phyloP scores from a whole-genome alignment of 2,888 invertebrate genomes.

The Brachycybe producta region DNA sequence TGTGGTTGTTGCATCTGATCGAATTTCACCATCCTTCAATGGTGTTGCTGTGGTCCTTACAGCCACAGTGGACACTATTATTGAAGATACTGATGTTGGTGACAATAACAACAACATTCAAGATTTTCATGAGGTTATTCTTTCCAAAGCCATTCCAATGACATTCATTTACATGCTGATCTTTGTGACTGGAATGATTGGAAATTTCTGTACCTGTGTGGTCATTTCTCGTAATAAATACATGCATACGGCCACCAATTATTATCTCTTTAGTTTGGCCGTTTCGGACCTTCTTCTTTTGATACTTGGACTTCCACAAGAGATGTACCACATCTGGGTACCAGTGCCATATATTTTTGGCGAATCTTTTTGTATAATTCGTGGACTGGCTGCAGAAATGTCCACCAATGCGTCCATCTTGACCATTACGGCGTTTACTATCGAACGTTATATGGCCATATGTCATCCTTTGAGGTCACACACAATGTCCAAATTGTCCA shows the following conservation, averaged over 20 bases:
- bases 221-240: slow-evolving; percentile 61
- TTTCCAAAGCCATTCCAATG: slow-evolving; percentile 32
- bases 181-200: slow-evolving; percentile 59
- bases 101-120: no score
- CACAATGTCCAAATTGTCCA: slow-evolving; percentile 66
- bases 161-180: slow-evolving; percentile 56
- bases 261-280: slow-evolving; percentile 65
- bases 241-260: slow-evolving; percentile 76
- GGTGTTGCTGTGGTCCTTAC: no score
- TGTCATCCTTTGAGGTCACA: slow-evolving; percentile 73
- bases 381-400: slow-evolving; percentile 69
- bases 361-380: slow-evolving; percentile 58
- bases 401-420: slow-evolving; percentile 48
- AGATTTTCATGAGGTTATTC: background rate
- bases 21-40: no score
- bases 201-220: slow-evolving; percentile 63
- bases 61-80: no score
- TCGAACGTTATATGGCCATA: slow-evolving; percentile 74
- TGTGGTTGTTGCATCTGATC: no score
- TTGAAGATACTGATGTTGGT: no score
- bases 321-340: slow-evolving; percentile 59
- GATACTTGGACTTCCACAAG: slow-evolving; percentile 66
- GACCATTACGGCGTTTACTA: slow-evolving; percentile 71
- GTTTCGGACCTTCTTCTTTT: slow-evolving; percentile 66
- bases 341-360: slow-evolving; percentile 51